Evolutionary conservation across 2,113 vertebrate genomes (phyloP).

Genomic region (Syngnathus typhle): DNA sequence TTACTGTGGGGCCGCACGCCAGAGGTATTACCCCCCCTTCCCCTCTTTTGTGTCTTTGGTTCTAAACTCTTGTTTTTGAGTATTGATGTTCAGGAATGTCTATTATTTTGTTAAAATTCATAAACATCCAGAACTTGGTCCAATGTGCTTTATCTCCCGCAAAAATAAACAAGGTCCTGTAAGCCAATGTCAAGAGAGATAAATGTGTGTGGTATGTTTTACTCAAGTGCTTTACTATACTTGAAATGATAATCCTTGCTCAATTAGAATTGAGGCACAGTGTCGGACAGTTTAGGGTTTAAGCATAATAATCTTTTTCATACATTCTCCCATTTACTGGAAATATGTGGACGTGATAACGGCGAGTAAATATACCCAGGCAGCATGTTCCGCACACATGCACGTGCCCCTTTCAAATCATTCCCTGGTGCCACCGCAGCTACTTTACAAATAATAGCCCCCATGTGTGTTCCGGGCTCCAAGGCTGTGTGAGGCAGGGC

Average conservation of each 20-base stretch:
- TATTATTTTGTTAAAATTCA: constrained; percentile 3
- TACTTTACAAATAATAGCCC: constrained; percentile 73
- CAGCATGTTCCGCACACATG: constrained; percentile 38
- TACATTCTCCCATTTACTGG: constrained; percentile 48
- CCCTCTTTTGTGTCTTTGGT: constrained; percentile 24
- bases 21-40: constrained; percentile 50
- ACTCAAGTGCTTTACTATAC: constrained; percentile 55
- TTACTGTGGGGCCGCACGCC: constrained; percentile 46
- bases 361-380: constrained; percentile 57
- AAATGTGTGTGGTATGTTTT: constrained; percentile 54
- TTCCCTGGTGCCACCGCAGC: constrained; percentile 68
- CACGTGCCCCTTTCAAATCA: constrained; percentile 55
- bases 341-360: constrained; percentile 62
- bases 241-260: constrained; percentile 60
- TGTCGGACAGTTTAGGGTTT: constrained; percentile 44
- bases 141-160: constrained; percentile 4
- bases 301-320: constrained; percentile 38
- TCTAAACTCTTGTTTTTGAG: constrained; percentile 11
- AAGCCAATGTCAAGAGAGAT: constrained; percentile 43
- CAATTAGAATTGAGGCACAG: constrained; percentile 34
- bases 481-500: constrained; percentile 62
- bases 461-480: constrained; percentile 67
- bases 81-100: constrained; percentile 19
- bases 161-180: constrained; percentile 44
- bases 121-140: constrained; percentile 1